Base-by-base conservation (phyloP, 1,140 invertebrate genomes). In the Achroia grisella region DNA sequence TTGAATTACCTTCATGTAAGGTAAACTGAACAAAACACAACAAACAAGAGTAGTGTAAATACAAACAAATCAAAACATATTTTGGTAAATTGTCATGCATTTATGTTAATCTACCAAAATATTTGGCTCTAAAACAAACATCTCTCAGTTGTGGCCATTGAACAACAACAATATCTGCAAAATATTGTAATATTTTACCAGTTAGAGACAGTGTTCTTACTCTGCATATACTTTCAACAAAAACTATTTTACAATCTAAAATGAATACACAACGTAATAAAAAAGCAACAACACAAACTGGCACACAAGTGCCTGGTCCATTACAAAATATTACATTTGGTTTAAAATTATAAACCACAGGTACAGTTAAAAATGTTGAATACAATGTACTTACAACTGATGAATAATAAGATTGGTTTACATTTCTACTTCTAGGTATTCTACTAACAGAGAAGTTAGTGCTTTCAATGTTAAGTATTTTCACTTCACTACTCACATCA, bases 301-400 rank as follows among this genome's bases (percentile, higher is more conserved):
- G 97, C 50, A 99, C 89, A 83, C 97, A 98, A 4, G 96, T 98
- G 14, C 97, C 97, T 40, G 97, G 98, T 0, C 98, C 98, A 88
- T 99, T 99, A 68, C 94, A 95, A 1, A 98, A 72, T 45, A 97
- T 87, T 45, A 98, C 64, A 68, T 95, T 89, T 12, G 96, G 96
- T 48, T 85, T 88, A 52, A 91, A 87, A 36, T 81, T 88, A 55
- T 91, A 88, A 9, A 97, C 71, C n/a, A 96, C 57, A 41, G 91
- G 90, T 62, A 96, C 70, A 44, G 90, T 90, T 60, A 87, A 86
- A 0, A 93, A 46, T 17, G 89, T 89, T 0, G 97, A 90, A 71
- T 89, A 86, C 0, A 95, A 10, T 10, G 95, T 97, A 15, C 92
- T 95, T 46, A 91, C 89, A 34, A 97, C 63, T 29, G 94, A 93